Conservation (phyloP, 2,113 vertebrate genomes). For the Phylloscopus trochiloides region DNA sequence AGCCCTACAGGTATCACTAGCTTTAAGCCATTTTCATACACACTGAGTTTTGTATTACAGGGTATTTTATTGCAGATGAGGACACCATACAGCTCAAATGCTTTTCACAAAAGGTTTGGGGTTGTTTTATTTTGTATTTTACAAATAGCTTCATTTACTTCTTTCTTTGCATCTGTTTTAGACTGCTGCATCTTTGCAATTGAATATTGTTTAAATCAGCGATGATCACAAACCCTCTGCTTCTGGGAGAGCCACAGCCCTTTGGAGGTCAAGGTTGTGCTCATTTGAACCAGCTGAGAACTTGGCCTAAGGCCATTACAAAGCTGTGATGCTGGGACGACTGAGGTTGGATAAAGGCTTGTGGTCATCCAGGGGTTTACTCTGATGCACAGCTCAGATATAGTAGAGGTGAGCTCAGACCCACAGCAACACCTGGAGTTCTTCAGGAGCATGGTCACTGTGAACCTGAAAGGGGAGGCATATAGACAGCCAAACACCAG, state of each 20-base stretch:
- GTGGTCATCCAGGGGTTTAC: fast-evolving
- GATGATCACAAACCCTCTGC: neutral
- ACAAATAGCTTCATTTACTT: neutral
- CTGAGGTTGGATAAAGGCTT: neutral
- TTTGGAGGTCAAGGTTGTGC: neutral
- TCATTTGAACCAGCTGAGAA: neutral
- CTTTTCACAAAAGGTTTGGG: neutral
- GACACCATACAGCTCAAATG: neutral
- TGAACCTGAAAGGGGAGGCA: neutral
- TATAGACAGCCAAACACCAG: neutral
- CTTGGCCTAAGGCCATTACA: neutral
- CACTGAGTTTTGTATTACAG: neutral
- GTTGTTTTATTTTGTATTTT: neutral
- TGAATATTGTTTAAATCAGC: neutral
- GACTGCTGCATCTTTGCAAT: neutral
- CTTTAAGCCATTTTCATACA: neutral
- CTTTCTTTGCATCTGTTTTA: neutral
- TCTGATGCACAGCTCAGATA: neutral
- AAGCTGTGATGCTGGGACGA: neutral
- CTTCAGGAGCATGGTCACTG: neutral
- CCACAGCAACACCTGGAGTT: neutral
- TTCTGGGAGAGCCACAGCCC: neutral
- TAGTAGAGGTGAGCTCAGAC: neutral
- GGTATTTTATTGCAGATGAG: neutral
- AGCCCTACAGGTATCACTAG: neutral